Percentiles rank a stretch among this genome's conserved stretches.
Conservation (phyloP, 2,888 invertebrate species). For the Allolobophora icterica region DNA sequence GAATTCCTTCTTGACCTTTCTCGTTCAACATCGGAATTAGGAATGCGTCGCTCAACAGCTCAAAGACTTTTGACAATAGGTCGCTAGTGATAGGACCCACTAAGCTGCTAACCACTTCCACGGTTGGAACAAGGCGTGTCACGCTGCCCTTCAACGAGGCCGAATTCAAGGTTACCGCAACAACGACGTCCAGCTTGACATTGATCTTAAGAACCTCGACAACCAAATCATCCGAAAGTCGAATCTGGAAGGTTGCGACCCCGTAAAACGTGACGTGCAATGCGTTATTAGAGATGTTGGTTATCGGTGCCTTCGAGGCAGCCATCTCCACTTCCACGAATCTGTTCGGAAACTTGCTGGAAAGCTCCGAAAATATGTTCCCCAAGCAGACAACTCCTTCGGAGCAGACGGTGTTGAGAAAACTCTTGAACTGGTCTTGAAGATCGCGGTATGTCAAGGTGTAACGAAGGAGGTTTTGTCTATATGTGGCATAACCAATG, state of each 20-base stretch:
- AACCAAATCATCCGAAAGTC: neutral
- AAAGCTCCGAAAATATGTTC: neutral
- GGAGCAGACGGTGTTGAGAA: neutral
- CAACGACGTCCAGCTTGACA: neutral
- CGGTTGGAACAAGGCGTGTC: neutral
- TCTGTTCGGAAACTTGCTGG: neutral
- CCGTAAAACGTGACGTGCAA: neutral
- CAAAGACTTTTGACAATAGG: neutral
- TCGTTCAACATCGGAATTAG: neutral
- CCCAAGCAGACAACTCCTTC: neutral
- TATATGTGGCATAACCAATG: neutral
- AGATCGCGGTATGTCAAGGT: neutral
- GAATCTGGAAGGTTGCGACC: neutral
- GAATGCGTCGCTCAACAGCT: neutral
- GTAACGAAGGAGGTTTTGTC: neutral
- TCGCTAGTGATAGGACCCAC: neutral
- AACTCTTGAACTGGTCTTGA: neutral
- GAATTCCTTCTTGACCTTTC: neutral
- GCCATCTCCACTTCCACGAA: neutral
- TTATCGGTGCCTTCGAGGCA: neutral
- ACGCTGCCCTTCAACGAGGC: neutral
- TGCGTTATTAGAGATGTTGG: neutral
- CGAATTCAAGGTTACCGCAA: neutral
- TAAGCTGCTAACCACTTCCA: neutral
- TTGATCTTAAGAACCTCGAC: neutral